Conservation (phyloP, 2,888 invertebrate species). For the Allygus modestus region DNA sequence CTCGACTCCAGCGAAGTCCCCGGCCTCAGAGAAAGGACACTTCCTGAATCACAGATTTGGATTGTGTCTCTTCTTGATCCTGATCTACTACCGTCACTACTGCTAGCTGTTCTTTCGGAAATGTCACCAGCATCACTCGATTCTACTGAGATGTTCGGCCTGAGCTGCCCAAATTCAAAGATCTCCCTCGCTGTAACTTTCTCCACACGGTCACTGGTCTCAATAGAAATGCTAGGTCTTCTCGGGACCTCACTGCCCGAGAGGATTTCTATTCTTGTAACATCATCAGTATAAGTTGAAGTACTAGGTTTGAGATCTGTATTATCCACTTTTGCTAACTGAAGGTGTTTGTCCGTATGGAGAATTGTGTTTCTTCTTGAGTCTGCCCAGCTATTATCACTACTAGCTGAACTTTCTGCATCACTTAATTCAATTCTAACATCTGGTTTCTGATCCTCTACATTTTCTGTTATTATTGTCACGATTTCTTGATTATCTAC, state of each 20-base stretch:
- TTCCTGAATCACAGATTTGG: conserved; percentile 69
- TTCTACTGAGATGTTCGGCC: conserved; percentile 83
- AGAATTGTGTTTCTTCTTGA: conserved; percentile 70
- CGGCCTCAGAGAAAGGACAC: conserved; percentile 77
- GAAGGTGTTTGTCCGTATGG: conserved; percentile 65
- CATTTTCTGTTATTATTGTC: conserved; percentile 64
- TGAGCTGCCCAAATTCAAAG: conserved; percentile 73
- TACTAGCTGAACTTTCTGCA: conserved; percentile 76
- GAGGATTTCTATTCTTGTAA: conserved; percentile 69
- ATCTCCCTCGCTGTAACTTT: conserved; percentile 61
- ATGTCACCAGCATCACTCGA: conserved; percentile 82
- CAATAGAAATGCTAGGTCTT: conserved; percentile 70
- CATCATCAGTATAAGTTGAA: conserved; percentile 63
- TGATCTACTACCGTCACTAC: conserved; percentile 74
- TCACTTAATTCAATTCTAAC: conserved; percentile 73
- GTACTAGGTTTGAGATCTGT: not conserved
- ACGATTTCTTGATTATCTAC: conserved; percentile 64
- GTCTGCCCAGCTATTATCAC: conserved; percentile 78
- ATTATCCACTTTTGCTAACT: conserved; percentile 33
- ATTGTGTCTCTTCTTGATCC: conserved; percentile 69
- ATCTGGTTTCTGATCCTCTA: conserved; percentile 65
- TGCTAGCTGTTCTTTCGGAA: conserved; percentile 78
- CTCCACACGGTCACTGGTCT: conserved; percentile 68
- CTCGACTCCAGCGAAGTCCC: conserved; percentile 84
- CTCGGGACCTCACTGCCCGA: conserved; percentile 69